A percentile compares a stretch with the other conserved stretches of the same genome.
Evolutionary conservation across 1,140 invertebrate species (phyloP).

Genomic region (Calosoma granatense): DNA sequence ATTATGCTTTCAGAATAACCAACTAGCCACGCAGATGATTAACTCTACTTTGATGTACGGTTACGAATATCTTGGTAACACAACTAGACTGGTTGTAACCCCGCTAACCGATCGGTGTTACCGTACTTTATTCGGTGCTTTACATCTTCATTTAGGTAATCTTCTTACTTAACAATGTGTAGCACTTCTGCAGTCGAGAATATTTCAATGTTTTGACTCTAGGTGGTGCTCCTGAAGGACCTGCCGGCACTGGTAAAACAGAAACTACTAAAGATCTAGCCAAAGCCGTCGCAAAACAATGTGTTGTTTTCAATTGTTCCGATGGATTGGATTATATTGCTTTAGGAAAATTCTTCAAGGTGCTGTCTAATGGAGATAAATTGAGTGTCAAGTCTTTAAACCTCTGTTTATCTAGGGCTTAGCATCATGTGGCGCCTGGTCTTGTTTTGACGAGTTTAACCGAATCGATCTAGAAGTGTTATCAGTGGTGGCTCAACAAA

Average conservation of each 20-base stretch:
- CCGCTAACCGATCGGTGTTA: conserved; percentile 89
- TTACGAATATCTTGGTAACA: conserved; percentile 93
- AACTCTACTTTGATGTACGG: conserved; percentile 84
- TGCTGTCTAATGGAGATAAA: conserved; percentile 17
- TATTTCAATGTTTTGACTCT: conserved; percentile 10
- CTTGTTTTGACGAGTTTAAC: conserved; percentile 95
- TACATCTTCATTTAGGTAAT: conserved; percentile 67
- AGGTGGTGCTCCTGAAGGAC: conserved; percentile 86
- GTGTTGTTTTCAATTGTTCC: conserved; percentile 95
- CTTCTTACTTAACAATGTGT: background rate
- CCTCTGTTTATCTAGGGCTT: conserved; percentile 52
- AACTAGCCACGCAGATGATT: conserved; percentile 80
- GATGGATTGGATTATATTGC: conserved; percentile 87
- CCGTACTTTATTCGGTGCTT: conserved; percentile 81
- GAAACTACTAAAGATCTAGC: conserved; percentile 95
- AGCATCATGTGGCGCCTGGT: conserved; percentile 92
- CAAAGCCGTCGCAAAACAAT: conserved; percentile 92
- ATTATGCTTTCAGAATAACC: conserved; percentile 39
- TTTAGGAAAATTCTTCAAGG: conserved; percentile 93
- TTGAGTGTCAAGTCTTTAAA: too few relatives aligned
- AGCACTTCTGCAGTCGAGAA: background rate
- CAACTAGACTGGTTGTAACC: conserved; percentile 76
- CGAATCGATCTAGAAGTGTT: conserved; percentile 77
- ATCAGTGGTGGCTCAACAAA: conserved; percentile 88
- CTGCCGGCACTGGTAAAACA: conserved; percentile 92